These are phyloP conservation scores for Amblyjoppa proteus DNA, from an alignment of 2,888 invertebrate genomes.

Conservation along the genomic window DNA sequence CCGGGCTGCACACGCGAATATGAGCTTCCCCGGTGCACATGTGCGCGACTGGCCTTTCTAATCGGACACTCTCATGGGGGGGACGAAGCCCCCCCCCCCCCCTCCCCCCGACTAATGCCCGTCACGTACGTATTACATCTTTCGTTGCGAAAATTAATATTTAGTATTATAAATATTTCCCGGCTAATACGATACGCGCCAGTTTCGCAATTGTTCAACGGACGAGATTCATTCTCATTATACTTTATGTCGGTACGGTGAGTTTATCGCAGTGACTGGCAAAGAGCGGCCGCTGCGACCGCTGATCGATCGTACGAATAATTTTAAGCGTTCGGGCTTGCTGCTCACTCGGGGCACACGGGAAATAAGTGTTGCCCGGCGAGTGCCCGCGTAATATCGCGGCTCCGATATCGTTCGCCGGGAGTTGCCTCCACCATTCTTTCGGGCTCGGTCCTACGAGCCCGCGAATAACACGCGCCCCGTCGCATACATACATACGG, in stretches of 20 bases:
- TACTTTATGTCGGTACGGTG: slow-evolving; percentile 37
- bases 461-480: slow-evolving; percentile 54
- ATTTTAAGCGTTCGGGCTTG: slow-evolving; percentile 8
- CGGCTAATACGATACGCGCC: slow-evolving; percentile 69
- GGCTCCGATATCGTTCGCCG: slow-evolving; percentile 45
- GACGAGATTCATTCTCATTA: slow-evolving; percentile 55
- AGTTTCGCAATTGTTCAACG: slow-evolving; percentile 56
- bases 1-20: slow-evolving; percentile 22
- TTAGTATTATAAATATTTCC: slow-evolving; percentile 75
- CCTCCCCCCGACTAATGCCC: slow-evolving; percentile 32
- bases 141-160: slow-evolving; percentile 76
- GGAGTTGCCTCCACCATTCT: slow-evolving; percentile 5
- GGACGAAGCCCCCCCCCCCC: no score
- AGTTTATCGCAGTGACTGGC: slow-evolving; percentile 37
- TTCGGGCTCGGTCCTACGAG: slow-evolving; percentile 57
- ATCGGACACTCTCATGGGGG: slow-evolving; percentile 63
- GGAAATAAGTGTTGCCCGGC: slow-evolving; percentile 51
- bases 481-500: slow-evolving; percentile 7
- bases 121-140: slow-evolving; percentile 71
- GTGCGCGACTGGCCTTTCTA: slow-evolving; percentile 70
- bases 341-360: slow-evolving; percentile 37
- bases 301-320: slow-evolving; percentile 52
- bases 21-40: slow-evolving; percentile 41
- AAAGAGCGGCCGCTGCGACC: slow-evolving; percentile 22
- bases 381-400: slow-evolving; percentile 48